Base-by-base conservation (phyloP, 2,797 vertebrate genomes). In the Tympanoctomys barrerae region DNA sequence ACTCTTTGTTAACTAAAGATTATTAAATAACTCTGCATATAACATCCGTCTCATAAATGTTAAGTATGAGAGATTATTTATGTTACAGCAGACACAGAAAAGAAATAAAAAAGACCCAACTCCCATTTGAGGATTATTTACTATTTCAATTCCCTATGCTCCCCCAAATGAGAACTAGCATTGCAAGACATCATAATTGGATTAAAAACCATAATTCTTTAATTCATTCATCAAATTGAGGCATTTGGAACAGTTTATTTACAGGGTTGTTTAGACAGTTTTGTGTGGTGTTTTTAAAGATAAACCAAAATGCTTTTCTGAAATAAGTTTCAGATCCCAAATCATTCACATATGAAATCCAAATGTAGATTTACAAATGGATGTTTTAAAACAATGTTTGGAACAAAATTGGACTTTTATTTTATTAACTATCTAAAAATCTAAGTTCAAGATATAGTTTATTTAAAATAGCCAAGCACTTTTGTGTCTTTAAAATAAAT, bases 141-240 rank as follows among this genome's bases (percentile, higher is more conserved):
- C 87, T 68, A 90, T 87, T 86, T 87, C 82, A 64, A 91, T 52
- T 89, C 89, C 89, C 73, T 70, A 87, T 54, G 28, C 36, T 66
- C 21, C 31, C 85, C 78, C 61, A 91, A 94, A 97, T 92, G 89
- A 92, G 94, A 96, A 96, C 89, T 92, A 64, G 81, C 97, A 96
- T 92, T 96, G 95, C 89, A 95, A 92, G 94, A 94, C 88, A 97
- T 97, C 96, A 89, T 97, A 97, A 98, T 97, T 97, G 96, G 96
- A 97, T 98, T 98, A 97, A 96, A 93, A 94, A 93, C 95, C 96
- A 96, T 97, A 96, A 97, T 97, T 97, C 97, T 97, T 97, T 98
- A 98, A 98, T 97, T 97, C 95, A 97, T 96, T 97, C 96, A 97
- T 92, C 96, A 97, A 95, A 98, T 96, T 96, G 96, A 97, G 86